Evolutionary conservation across 2,797 vertebrate genomes (phyloP).

Genomic region (Monodelphis domestica): DNA sequence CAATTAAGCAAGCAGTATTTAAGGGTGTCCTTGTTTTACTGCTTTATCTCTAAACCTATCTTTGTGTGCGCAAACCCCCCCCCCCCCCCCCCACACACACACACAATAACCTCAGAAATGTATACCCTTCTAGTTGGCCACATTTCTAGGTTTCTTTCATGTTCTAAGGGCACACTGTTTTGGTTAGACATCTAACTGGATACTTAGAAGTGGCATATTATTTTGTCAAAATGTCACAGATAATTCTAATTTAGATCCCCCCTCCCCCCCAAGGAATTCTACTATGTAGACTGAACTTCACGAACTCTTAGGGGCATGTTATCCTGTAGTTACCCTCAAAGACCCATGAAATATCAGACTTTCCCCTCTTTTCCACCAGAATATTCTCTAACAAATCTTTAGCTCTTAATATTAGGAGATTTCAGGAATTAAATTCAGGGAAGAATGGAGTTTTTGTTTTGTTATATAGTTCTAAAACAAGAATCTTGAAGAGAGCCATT

Average conservation of each 20-base stretch:
- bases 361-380: neutral
- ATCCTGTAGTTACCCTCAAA: neutral
- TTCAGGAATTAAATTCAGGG: slow-evolving; percentile 38
- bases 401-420: slow-evolving; percentile 28
- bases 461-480: slow-evolving; percentile 78
- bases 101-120: accelerated
- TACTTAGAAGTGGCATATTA: neutral
- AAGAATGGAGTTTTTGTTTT: slow-evolving; percentile 19
- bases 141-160: neutral
- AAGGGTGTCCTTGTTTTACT: neutral
- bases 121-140: neutral
- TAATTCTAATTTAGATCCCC: slow-evolving; percentile 5
- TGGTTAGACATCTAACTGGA: neutral
- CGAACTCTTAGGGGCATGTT: neutral
- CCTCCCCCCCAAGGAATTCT: slow-evolving; percentile 4
- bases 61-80: too few species aligned
- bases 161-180: neutral
- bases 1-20: neutral
- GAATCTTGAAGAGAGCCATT: slow-evolving; percentile 80
- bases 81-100: neutral
- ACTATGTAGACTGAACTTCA: slow-evolving; percentile 6
- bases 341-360: neutral
- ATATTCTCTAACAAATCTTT: neutral
- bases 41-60: accelerated
- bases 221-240: neutral